Base-by-base conservation (phyloP, 2,113 vertebrate species). In the Leucoraja erinaceus region DNA sequence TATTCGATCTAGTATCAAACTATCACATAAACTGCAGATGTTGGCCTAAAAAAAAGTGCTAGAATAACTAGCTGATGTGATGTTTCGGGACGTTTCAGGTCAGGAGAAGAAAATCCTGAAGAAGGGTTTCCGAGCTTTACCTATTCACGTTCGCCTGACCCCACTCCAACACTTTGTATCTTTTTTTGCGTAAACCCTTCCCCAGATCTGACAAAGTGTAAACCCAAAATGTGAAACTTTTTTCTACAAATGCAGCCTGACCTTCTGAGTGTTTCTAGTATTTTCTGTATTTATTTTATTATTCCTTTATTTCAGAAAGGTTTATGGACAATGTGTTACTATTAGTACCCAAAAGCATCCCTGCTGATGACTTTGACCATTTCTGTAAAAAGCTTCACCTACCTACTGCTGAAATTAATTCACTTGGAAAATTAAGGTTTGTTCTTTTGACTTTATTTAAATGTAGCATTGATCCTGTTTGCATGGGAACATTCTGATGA, bases 301-400 rank as follows among this genome's bases (percentile, higher is more conserved):
- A 61, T 28, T 86, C 83, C 59, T 86, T 93, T 94, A 93, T 94
- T 28, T 47, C 83, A 96, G 96, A 96, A 93, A 95, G 95, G 94
- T 95, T 96, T 61, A 91, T 96, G 94, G 93, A 93, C 77, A 96
- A 96, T 81, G 94, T 95, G 75, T 94, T 96, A 93, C 93, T 93
- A 28, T 94, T 94, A 93, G 93, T 96, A 93, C 95, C 96, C 93
- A 94, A 93, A n/a, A 95, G 94, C 56, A 93, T 97, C n/a, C 59
- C 93, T 63, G 83, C 93, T 93, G 93, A 78, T 74, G 93, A 94
- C 93, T 95, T 95, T 93, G 93, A 94, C 75, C 94, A 94, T 94
- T 95, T 96, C 86, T 95, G 95, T 93, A 94, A 95, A 94, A 96
- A 96, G 94, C 94, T 96, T 84, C 93, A 94, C 1, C 33, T 96